Conservation (phyloP, 2,888 invertebrate species). For the Ectobius pallidus region DNA sequence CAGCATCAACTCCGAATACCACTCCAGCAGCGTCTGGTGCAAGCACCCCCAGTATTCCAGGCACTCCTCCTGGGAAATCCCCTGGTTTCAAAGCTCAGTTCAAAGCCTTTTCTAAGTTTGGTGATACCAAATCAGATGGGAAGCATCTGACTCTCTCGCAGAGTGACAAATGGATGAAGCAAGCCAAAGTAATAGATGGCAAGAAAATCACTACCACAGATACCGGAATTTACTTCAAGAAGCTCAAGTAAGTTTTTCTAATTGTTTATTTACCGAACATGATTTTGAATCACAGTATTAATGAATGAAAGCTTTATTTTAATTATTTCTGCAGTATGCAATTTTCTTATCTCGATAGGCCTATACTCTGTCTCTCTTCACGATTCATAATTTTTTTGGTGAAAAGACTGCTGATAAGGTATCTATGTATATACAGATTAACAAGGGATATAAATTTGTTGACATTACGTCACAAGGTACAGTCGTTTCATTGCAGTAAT, state of each 20-base stretch:
- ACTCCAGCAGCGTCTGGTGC: slow-evolving; percentile 34
- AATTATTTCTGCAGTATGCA: no score
- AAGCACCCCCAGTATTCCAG: slow-evolving; percentile 13
- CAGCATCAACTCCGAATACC: neutral
- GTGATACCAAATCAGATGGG: slow-evolving; percentile 83
- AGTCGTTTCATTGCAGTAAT: no score
- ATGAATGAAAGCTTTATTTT: no score
- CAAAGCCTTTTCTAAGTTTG: slow-evolving; percentile 84
- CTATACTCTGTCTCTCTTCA: no score
- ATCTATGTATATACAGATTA: no score
- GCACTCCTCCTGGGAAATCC: slow-evolving; percentile 32
- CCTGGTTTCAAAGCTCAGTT: slow-evolving; percentile 69
- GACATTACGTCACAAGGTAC: no score
- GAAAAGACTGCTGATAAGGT: no score
- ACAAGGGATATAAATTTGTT: no score
- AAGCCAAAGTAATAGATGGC: slow-evolving; percentile 77
- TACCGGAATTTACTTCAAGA: slow-evolving; percentile 88
- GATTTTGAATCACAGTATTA: no score
- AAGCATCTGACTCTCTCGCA: slow-evolving; percentile 86
- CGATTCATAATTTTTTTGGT: no score
- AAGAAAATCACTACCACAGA: slow-evolving; percentile 89
- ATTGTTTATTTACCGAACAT: no score
- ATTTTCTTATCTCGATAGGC: no score
- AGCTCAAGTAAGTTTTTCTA: slow-evolving; percentile 70
- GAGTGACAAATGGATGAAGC: slow-evolving; percentile 94